Evolutionary conservation across 2,113 vertebrate species (phyloP), one percentile per base, ranked within the genome.

Genomic region (Caloenas nicobarica): DNA sequence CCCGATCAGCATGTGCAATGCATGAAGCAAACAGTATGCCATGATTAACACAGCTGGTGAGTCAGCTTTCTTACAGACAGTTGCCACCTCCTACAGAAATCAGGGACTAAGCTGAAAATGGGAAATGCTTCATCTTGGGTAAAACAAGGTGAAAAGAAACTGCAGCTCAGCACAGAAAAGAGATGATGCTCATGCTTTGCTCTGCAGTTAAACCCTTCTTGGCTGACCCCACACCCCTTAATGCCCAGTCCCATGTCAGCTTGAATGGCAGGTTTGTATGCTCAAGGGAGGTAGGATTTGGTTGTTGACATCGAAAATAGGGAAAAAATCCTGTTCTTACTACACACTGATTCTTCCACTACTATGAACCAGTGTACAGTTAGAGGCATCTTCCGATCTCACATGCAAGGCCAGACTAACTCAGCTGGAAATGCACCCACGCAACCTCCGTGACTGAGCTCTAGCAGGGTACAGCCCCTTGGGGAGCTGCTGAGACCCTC

Each of bases 131-230:
- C 72, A 88, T 50, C 19, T 40, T 60, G 82, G 88, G 42, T 84
- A 88, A 90, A 96, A 60, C 48, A 68, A 83, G 42, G 64, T 80
- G 82, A 66, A 86, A 94, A 86, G 48, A 81, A 77, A 51, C 79
- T n/a, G 11, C 80, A 93, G 66, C 78, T 93, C 70, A 66, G 72
- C 69, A 69, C 34, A 69, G 53, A 42, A 69, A 88, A 42, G 25
- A 78, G 69, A 62, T 17, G 61, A 90, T 50, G 33, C 16, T 86
- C 50, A 62, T 0, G 4, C 36, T 73, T 40, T 69, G 36, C 68
- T 91, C 61, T 83, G 89, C 85, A 90, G 54, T 88, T 77, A 83
- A 88, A 91, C 16, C 33, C 48, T 51, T 91, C 36, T 42, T 0
- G 0, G 34, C 28, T 53, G n/a, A 50, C 66, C 54, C 78, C 50